Conservation (phyloP, 2,113 vertebrate genomes). For the Synchiropus splendidus region DNA sequence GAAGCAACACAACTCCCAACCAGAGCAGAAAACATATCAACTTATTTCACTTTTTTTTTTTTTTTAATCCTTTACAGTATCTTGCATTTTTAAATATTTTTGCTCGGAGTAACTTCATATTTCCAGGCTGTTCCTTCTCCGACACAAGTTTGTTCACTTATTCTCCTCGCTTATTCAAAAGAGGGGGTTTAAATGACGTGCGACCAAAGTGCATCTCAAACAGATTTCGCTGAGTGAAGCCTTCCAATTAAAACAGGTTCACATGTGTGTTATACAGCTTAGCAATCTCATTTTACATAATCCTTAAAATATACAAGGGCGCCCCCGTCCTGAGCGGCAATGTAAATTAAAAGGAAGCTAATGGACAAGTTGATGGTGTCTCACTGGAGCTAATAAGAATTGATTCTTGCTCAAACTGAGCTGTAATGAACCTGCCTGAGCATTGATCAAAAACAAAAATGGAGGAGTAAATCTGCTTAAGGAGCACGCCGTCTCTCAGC, state of each 20-base stretch:
- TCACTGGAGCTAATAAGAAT: constrained; percentile 57
- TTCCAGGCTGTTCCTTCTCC: too few species aligned
- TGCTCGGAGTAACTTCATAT: too few species aligned
- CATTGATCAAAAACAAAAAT: constrained; percentile 63
- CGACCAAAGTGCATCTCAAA: constrained; percentile 32
- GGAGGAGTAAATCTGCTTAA: constrained; percentile 63
- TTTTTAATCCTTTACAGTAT: too few species aligned
- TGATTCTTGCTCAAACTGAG: constrained; percentile 43
- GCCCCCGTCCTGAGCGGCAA: constrained; percentile 28
- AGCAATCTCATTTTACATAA: constrained; percentile 41
- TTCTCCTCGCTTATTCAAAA: too few species aligned
- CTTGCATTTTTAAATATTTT: too few species aligned
- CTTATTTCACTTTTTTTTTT: too few species aligned
- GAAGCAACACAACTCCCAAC: too few species aligned
- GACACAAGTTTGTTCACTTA: too few species aligned
- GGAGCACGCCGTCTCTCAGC: constrained; percentile 24
- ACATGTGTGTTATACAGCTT: constrained; percentile 37
- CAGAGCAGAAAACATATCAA: too few species aligned
- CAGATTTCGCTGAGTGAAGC: constrained; percentile 48
- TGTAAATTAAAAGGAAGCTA: constrained; percentile 51
- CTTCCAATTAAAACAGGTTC: constrained; percentile 58
- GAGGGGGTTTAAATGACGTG: constrained; percentile 30
- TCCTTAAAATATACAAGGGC: constrained; percentile 54
- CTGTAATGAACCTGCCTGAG: constrained; percentile 59
- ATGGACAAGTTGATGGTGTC: constrained; percentile 59